Evolutionary conservation across 92 coral and sea anemone genomes (phyloP).

Genomic region (Muricea muricata): DNA sequence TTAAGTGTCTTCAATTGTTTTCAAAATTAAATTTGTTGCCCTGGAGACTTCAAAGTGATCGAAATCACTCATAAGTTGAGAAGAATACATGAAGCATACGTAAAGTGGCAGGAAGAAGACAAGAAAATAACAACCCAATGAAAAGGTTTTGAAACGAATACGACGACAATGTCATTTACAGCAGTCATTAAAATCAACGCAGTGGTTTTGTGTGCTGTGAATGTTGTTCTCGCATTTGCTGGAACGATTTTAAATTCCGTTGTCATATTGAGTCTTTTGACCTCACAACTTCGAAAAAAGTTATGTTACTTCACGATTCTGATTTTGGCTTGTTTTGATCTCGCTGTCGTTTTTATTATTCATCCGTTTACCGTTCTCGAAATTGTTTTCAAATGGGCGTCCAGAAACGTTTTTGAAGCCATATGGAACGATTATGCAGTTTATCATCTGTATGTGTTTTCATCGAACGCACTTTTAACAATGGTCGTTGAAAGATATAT

Average conservation of each 20-base stretch:
- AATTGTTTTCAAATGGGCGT: background rate
- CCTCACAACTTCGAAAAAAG: background rate
- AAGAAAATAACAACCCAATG: too few species aligned
- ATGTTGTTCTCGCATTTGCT: background rate
- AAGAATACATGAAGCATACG: too few species aligned
- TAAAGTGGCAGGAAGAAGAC: too few species aligned
- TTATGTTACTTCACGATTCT: background rate
- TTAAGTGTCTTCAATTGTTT: too few species aligned
- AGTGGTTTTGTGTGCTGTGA: background rate
- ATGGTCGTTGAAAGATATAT: constrained; percentile 51
- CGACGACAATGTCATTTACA: too few species aligned
- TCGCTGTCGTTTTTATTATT: background rate
- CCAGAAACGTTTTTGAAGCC: too few species aligned
- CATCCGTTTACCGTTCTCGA: background rate
- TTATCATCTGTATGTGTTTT: background rate
- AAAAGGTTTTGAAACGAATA: too few species aligned
- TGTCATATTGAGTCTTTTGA: background rate
- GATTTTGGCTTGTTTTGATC: background rate
- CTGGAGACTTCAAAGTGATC: too few species aligned
- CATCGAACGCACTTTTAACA: constrained; percentile 9
- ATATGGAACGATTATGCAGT: too few species aligned
- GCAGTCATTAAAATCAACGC: too few species aligned
- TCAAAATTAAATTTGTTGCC: too few species aligned
- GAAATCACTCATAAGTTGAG: too few species aligned
- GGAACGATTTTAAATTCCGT: background rate